A percentile compares a stretch with the other conserved stretches of the same genome.
Conservation (phyloP, 2,113 vertebrate species). For the Syngnathus typhle region DNA sequence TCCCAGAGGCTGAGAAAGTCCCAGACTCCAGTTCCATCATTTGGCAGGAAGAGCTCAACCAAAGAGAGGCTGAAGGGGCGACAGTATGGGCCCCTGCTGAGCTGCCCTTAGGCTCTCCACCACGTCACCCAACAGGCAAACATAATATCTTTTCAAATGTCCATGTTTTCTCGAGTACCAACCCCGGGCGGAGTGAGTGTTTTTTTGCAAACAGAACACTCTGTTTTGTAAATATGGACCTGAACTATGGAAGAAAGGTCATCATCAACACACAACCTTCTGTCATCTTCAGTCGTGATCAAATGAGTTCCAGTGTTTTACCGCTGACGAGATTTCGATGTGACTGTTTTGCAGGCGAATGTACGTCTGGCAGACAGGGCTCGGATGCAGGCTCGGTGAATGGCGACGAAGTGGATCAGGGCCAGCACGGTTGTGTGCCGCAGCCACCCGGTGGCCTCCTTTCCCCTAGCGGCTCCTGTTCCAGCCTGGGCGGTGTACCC, state of each 20-base stretch:
- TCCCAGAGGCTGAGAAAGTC: conserved; percentile 73
- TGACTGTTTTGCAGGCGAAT: conserved; percentile 46
- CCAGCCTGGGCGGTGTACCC: conserved; percentile 70
- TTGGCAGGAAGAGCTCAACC: conserved; percentile 77
- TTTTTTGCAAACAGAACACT: not conserved
- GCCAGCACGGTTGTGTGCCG: conserved; percentile 43
- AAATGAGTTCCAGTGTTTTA: not conserved
- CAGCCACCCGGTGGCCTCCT: conserved; percentile 59
- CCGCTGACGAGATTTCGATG: not conserved
- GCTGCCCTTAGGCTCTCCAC: conserved; percentile 55
- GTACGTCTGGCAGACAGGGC: conserved; percentile 26
- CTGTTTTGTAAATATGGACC: not conserved
- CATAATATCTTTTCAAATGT: conserved; percentile 4
- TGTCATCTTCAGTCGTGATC: not conserved
- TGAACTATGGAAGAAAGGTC: too few species aligned
- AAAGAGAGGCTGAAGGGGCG: conserved; percentile 68
- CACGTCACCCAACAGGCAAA: conserved; percentile 56
- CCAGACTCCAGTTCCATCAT: conserved; percentile 76
- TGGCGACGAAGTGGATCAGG: conserved; percentile 69
- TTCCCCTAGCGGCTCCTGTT: conserved; percentile 71
- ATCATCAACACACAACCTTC: too few species aligned
- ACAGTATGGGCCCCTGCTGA: conserved; percentile 65
- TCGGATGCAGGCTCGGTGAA: conserved; percentile 73
- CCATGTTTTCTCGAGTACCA: too few species aligned
- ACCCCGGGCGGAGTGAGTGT: too few species aligned